Conservation (phyloP, 2,797 vertebrate species). For the Taenioides sp. region DNA sequence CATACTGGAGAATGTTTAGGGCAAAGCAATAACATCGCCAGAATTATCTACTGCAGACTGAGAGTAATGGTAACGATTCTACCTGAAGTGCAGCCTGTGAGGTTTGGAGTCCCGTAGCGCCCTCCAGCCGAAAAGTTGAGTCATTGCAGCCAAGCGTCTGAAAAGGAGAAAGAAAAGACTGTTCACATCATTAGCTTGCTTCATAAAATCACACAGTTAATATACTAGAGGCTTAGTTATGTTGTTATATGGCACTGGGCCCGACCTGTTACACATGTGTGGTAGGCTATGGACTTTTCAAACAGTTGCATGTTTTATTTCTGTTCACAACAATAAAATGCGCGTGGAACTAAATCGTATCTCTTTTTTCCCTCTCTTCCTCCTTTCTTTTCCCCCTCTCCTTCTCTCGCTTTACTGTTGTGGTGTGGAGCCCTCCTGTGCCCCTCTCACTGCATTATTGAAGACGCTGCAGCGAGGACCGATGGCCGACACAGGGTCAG, state of each 20-base stretch:
- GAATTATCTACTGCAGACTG: background rate
- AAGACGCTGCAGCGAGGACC: slow-evolving; percentile 58
- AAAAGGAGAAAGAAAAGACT: slow-evolving; percentile 50
- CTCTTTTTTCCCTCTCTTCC: too few relatives aligned
- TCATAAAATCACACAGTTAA: slow-evolving; percentile 4
- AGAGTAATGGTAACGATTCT: slow-evolving; percentile 48
- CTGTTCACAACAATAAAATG: too few relatives aligned
- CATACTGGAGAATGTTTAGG: too few relatives aligned
- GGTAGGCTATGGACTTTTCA: too few relatives aligned
- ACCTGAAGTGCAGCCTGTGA: slow-evolving; percentile 28
- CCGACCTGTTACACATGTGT: too few relatives aligned
- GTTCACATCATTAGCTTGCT: slow-evolving; percentile 41
- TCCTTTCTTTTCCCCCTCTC: background rate
- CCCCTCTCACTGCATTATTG: slow-evolving; percentile 73
- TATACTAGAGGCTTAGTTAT: background rate
- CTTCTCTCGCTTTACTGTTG: slow-evolving; percentile 35
- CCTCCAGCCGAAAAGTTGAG: slow-evolving; percentile 49
- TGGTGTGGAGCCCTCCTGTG: slow-evolving; percentile 42
- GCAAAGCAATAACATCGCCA: too few relatives aligned
- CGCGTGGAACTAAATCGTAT: too few relatives aligned
- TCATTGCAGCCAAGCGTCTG: slow-evolving; percentile 49
- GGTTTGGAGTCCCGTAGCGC: slow-evolving; percentile 29
- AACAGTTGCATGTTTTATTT: too few relatives aligned
- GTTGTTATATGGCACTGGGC: too few relatives aligned
- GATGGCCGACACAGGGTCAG: slow-evolving; percentile 45